Base-by-base conservation (phyloP, 2,888 invertebrate genomes). In the Leptinotarsa juncta region DNA sequence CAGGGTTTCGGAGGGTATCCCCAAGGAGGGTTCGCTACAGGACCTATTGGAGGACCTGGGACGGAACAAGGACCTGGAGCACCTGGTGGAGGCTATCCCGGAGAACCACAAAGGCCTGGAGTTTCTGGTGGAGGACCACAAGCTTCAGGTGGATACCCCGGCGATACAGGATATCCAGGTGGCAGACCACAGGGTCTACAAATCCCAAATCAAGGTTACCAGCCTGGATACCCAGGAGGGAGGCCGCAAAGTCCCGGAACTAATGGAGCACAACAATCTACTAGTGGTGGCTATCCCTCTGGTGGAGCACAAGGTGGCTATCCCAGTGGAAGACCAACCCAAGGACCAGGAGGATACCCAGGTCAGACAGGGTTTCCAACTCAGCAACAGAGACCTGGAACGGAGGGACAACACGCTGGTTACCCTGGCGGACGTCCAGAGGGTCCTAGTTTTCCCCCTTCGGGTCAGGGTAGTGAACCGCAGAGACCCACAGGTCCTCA, bases 321-420 rank as follows among this genome's bases (percentile, higher is more conserved):
- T 20, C 67, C 83, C 77, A 74, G 83, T 80, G 50, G 81, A 80
- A 68, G 79, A 82, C 68, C 83, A 83, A 77, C 62, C 14, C 68
- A 73, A 23, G 18, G 26, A 55, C 69, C 73, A 14, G 42, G 67
- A 23, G 67, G 32, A 51, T 67, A 51, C n/a, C 51, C 50, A 23
- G n/a, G n/a, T 48, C 48, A 32, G 3, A 50, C 69, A 49, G 69
- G 57, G 48, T 69, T 48, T 42, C 48, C 55, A 18, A 42, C 42
- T 10, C 53, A 55, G 53, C 67, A 50, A 20, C 67, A 67, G 53
- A 23, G 18, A 55, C 75, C 26, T 76, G 78, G 60, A 72, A 70
- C 51, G 14, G 65, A 67, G 70, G 75, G 67, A 55, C 69, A 65
- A 23, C 72, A 62, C 48, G 15, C 50, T 49, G 67, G 67, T 20